Conservation (phyloP, 2,888 invertebrate genomes). For the Eupithecia subumbrata region DNA sequence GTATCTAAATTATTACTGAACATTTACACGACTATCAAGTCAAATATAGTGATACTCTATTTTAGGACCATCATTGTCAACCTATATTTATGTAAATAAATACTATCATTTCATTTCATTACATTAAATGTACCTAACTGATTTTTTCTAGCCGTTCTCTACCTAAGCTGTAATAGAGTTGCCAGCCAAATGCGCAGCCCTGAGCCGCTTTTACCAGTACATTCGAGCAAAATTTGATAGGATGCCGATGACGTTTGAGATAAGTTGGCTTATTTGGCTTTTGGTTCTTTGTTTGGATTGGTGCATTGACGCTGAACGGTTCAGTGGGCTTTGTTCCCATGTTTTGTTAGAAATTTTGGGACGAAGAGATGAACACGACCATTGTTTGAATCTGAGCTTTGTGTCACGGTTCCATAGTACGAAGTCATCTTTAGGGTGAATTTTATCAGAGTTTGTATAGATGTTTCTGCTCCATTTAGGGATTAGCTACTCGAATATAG, state of each 20-base stretch:
- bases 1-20: too few relatives aligned
- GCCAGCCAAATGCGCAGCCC: slow-evolving; percentile 37
- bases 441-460: not conserved
- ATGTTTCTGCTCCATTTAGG: not conserved
- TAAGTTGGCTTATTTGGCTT: slow-evolving; percentile 33
- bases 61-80: too few relatives aligned
- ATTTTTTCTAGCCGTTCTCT: slow-evolving; percentile 18
- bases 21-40: too few relatives aligned
- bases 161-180: slow-evolving; percentile 25
- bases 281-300: slow-evolving; percentile 23
- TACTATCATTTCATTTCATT: too few relatives aligned
- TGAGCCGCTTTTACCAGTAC: slow-evolving; percentile 34
- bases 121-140: too few relatives aligned
- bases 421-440: not conserved
- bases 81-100: too few relatives aligned
- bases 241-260: slow-evolving; percentile 34
- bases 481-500: not conserved
- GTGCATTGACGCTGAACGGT: slow-evolving; percentile 16
- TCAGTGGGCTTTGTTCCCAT: slow-evolving; percentile 12
- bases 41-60: too few relatives aligned
- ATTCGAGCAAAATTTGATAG: slow-evolving; percentile 32
- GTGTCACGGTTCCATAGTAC: slow-evolving; percentile 5
- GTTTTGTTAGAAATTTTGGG: slow-evolving; percentile 8
- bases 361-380: not conserved
- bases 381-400: slow-evolving; percentile 9